Conservation (phyloP, 2,888 invertebrate species). For the Physocephala rufipes region DNA sequence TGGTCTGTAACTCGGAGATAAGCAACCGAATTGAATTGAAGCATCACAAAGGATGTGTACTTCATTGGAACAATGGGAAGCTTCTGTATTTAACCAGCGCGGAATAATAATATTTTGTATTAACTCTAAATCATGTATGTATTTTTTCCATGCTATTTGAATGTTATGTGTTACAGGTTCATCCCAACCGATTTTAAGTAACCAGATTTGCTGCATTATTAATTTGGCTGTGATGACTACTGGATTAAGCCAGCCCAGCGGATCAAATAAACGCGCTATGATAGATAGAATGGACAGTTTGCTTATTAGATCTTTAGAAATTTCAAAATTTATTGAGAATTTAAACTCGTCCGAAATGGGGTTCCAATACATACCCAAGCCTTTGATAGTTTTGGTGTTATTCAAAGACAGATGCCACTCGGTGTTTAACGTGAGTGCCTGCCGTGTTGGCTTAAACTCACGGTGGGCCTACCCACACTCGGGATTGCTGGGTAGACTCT, state of each 20-base stretch:
- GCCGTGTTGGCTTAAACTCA: no score
- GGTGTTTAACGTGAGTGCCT: background rate
- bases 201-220: slow-evolving; percentile 34
- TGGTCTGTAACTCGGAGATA: slow-evolving; percentile 20
- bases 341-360: slow-evolving; percentile 32
- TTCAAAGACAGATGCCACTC: slow-evolving; percentile 1
- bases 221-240: slow-evolving; percentile 33
- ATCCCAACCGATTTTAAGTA: slow-evolving; percentile 17
- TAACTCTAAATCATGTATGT: background rate
- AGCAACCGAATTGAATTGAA: slow-evolving; percentile 15
- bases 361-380: slow-evolving; percentile 39
- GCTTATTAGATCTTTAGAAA: slow-evolving; percentile 11
- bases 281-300: slow-evolving; percentile 29
- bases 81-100: slow-evolving; percentile 22
- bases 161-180: slow-evolving; percentile 6
- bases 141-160: slow-evolving; percentile 2
- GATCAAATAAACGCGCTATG: slow-evolving; percentile 18
- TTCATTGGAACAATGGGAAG: background rate
- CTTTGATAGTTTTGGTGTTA: slow-evolving; percentile 20
- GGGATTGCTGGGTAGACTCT: no score
- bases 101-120: slow-evolving; percentile 20
- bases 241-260: slow-evolving; percentile 26
- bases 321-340: slow-evolving; percentile 31
- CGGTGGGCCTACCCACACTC: no score
- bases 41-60: slow-evolving; percentile 31